Evolutionary conservation across 1,140 invertebrate genomes (phyloP).

Genomic region (Eumaeus atala): DNA sequence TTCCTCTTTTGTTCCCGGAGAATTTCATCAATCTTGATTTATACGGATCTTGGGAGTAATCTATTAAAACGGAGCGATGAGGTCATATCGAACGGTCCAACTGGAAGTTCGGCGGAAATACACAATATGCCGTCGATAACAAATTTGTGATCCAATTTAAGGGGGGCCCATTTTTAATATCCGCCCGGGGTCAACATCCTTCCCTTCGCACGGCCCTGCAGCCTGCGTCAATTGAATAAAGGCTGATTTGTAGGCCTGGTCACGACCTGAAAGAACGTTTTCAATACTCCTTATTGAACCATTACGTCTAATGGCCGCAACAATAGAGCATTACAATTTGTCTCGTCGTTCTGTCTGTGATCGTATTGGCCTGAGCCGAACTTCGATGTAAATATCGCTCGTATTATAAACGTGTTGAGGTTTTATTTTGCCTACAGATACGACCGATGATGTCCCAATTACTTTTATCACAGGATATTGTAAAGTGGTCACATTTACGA

Average conservation of each 20-base stretch:
- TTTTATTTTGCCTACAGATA: constrained; percentile 31
- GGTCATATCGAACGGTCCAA: constrained; percentile 41
- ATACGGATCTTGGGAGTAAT: constrained; percentile 28
- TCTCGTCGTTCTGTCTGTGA: constrained; percentile 39
- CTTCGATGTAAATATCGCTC: constrained; percentile 35
- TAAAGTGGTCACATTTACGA: constrained; percentile 59
- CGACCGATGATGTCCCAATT: constrained; percentile 43
- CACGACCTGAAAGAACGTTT: constrained; percentile 57
- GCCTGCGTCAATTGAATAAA: constrained; percentile 61
- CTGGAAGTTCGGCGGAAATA: constrained; percentile 43
- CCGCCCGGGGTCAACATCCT: constrained; percentile 56
- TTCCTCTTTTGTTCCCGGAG: constrained; percentile 30
- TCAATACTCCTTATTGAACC: constrained; percentile 68
- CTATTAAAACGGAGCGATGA: constrained; percentile 13
- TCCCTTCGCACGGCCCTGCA: constrained; percentile 53
- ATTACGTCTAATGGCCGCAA: constrained; percentile 63
- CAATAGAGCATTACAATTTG: constrained; percentile 70
- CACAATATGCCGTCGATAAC: constrained; percentile 51
- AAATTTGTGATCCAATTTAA: constrained; percentile 59
- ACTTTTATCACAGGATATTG: constrained; percentile 67
- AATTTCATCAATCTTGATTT: constrained; percentile 44
- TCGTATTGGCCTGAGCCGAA: constrained; percentile 28
- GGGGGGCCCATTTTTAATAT: constrained; percentile 67
- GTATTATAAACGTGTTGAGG: constrained; percentile 41
- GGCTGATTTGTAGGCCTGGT: constrained; percentile 51